Percentiles rank a stretch among this genome's conserved stretches.
phyloP scores from a whole-genome alignment of 1,140 invertebrate species.

The Idris sp. region DNA sequence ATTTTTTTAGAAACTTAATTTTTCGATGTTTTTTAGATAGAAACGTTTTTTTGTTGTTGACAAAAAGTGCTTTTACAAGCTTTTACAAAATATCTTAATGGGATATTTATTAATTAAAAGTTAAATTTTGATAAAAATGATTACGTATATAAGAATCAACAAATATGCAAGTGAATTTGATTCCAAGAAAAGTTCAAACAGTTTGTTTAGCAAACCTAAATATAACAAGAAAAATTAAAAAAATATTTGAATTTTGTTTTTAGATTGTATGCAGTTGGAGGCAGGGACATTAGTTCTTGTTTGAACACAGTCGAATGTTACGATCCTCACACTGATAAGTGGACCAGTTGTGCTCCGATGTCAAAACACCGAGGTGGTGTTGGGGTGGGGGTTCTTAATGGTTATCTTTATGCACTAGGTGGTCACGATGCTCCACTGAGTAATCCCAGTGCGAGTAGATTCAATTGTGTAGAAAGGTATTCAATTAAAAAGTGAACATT shows the following conservation, averaged over 20 bases:
- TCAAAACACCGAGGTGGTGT: constrained; percentile 92
- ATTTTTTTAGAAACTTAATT: too few species aligned
- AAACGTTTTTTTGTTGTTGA: too few species aligned
- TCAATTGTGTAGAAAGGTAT: constrained; percentile 95
- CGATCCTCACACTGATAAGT: constrained; percentile 93
- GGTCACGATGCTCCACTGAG: constrained; percentile 93
- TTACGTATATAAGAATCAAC: too few species aligned
- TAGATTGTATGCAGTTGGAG: constrained; percentile 94
- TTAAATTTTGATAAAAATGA: too few species aligned
- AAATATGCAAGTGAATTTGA: too few species aligned
- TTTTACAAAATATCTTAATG: too few species aligned
- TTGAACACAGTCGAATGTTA: constrained; percentile 95
- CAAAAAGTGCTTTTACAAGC: too few species aligned
- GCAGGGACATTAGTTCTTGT: constrained; percentile 94
- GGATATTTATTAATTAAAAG: constrained; percentile 4
- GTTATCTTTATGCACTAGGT: constrained; percentile 90
- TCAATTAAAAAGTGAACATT: constrained; percentile 28
- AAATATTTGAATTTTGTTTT: constrained; percentile 42
- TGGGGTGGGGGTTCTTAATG: constrained; percentile 89
- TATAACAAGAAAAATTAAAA: not conserved
- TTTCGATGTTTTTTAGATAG: too few species aligned
- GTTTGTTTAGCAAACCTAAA: too few species aligned
- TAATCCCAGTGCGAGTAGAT: constrained; percentile 88
- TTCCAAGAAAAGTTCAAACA: too few species aligned
- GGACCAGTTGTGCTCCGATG: constrained; percentile 94